Evolutionary conservation across 2,888 invertebrate species (phyloP).

Genomic region (Mesorhabditis spiculigera): DNA sequence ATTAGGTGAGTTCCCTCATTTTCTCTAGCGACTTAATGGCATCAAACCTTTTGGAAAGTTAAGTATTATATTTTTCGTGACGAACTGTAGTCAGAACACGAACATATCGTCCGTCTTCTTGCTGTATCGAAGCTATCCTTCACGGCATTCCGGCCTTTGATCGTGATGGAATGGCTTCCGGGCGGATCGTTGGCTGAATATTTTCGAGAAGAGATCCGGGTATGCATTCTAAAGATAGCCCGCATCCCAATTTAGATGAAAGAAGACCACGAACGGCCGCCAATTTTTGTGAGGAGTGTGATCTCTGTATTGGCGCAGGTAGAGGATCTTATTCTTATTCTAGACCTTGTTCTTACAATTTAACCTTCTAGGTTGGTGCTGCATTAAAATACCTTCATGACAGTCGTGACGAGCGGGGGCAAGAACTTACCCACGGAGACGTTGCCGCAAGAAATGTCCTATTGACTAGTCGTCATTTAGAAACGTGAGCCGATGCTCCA

Average conservation of each 20-base stretch:
- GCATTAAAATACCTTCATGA: conserved; percentile 52
- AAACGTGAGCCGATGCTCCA: conserved; percentile 19
- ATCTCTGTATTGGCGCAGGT: conserved; percentile 42
- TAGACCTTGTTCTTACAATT: not conserved
- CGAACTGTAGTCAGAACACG: conserved; percentile 34
- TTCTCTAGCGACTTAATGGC: not conserved
- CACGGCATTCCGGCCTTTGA: conserved; percentile 52
- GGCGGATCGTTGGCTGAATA: conserved; percentile 54
- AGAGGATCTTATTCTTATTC: conserved; percentile 7
- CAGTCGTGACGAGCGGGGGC: conserved; percentile 37
- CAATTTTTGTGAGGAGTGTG: conserved; percentile 46
- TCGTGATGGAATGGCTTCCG: conserved; percentile 55
- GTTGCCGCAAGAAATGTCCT: conserved; percentile 52
- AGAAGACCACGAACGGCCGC: conserved; percentile 38
- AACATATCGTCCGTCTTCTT: conserved; percentile 49
- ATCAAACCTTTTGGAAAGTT: not conserved
- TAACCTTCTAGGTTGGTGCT: conserved; percentile 24
- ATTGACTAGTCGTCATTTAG: conserved; percentile 39
- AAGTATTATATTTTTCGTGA: not conserved
- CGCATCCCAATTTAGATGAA: conserved; percentile 25
- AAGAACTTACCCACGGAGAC: conserved; percentile 52
- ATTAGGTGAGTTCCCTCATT: conserved; percentile 9
- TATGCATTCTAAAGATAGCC: conserved; percentile 13
- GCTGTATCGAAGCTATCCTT: conserved; percentile 50
- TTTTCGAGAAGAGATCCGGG: conserved; percentile 48